Evolutionary conservation across 2,797 vertebrate species (phyloP), one percentile per base, ranked within the genome.

Genomic region (Lepidocolaptes lacrymiger): DNA sequence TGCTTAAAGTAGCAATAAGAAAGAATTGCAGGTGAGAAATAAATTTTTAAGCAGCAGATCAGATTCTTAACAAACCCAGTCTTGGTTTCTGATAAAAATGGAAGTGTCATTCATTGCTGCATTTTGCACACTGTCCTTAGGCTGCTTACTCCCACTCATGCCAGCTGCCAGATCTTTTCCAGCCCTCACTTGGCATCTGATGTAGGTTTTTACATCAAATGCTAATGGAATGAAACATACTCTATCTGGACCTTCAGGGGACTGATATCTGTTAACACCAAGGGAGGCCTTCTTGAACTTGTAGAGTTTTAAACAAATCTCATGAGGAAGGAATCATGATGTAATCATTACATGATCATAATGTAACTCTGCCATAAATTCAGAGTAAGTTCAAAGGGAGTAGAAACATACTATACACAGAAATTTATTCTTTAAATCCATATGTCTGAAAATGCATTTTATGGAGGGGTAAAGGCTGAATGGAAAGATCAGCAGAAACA

Each of bases 141-240:
- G 75, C 89, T 96, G 80, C 91, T 97, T 91, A 92, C 96, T 95
- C 94, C 95, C 88, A 96, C 96, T 96, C 92, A 51, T 24, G 52
- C 90, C 96, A 97, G 92, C 94, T 97, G 95, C 74, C 74, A 95
- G 77, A 93, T 87, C 72, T 76, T 72, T 88, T 84, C 62, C 62
- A 92, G 6, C 73, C 76, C 34, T 61, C 82, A 61, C 52, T 73
- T 16, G 4, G 36, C 0, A 0, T 92, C 82, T 93, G 71, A 95
- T 94, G 76, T 48, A 85, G 71, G 18, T 84, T 94, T 96, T 88
- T 86, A 55, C 43, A 83, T 88, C 48, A 69, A 68, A 78, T 75
- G 34, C 44, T 81, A 48, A 43, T 85, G 85, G 43, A 91, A 71
- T 66, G 39, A 27, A 78, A 71, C 58, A 51, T 84, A 55, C 14